Conservation (phyloP, 2,888 invertebrate species). For the Eurytoma californica region DNA sequence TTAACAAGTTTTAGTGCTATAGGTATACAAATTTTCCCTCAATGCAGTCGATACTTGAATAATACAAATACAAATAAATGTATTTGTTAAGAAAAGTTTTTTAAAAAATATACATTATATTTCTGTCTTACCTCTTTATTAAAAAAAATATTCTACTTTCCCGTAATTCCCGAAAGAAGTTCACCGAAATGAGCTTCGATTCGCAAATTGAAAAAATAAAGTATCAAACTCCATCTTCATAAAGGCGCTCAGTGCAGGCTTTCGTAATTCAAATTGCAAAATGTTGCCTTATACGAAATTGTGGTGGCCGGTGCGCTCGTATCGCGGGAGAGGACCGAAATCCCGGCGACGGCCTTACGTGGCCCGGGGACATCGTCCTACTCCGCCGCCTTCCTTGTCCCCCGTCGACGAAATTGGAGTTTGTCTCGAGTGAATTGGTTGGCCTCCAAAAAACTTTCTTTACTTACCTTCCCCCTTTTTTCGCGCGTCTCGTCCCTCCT, state of each 20-base stretch:
- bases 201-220: too few relatives aligned
- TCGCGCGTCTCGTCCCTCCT: neutral
- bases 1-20: too few relatives aligned
- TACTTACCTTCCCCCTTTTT: neutral
- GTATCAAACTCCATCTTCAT: too few relatives aligned
- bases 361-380: conserved; percentile 34
- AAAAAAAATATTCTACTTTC: too few relatives aligned
- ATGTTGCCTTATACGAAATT: neutral
- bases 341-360: conserved; percentile 5
- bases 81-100: too few relatives aligned
- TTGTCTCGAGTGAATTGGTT: conserved; percentile 50
- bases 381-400: conserved; percentile 5
- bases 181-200: too few relatives aligned
- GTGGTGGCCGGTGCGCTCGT: neutral
- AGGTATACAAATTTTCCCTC: too few relatives aligned
- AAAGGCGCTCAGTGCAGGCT: neutral
- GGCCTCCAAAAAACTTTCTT: conserved; percentile 47
- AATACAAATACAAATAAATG: too few relatives aligned
- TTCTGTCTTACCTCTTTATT: too few relatives aligned
- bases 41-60: too few relatives aligned
- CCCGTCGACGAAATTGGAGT: conserved; percentile 36
- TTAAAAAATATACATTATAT: too few relatives aligned
- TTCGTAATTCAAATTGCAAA: conserved; percentile 12
- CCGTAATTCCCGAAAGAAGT: too few relatives aligned
- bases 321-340: neutral